phyloP scores from a whole-genome alignment of 2,113 vertebrate species.

The Dicaeum eximium region DNA sequence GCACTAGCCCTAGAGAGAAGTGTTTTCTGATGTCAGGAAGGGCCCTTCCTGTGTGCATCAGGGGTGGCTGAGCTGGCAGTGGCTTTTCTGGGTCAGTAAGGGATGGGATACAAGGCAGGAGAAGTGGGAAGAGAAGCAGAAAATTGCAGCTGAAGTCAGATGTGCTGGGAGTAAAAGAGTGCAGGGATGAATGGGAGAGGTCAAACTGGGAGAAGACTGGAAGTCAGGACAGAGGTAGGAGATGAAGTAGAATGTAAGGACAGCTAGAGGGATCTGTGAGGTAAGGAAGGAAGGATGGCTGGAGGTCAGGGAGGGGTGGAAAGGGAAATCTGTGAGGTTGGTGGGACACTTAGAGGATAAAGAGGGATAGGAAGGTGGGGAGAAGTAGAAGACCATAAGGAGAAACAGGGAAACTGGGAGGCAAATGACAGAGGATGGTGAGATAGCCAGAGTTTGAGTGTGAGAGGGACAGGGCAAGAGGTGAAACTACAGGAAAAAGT shows the following conservation, averaged over 20 bases:
- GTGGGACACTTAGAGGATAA: background rate
- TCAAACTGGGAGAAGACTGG: background rate
- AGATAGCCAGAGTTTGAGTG: fast-evolving
- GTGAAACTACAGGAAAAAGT: background rate
- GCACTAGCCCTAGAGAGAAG: background rate
- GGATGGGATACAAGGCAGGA: background rate
- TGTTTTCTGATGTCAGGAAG: background rate
- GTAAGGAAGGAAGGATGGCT: background rate
- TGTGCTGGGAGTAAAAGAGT: background rate
- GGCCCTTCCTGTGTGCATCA: background rate
- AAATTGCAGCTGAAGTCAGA: background rate
- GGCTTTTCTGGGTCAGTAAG: background rate
- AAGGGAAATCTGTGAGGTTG: background rate
- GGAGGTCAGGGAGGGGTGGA: background rate
- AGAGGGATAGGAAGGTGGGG: background rate
- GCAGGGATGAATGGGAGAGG: background rate
- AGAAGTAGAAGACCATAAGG: background rate
- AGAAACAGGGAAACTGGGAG: background rate
- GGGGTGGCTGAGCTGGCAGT: background rate
- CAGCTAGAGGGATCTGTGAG: background rate
- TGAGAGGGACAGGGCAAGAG: background rate
- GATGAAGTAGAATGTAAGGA: background rate
- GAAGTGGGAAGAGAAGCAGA: background rate
- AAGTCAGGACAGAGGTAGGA: background rate
- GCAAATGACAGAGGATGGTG: background rate